A percentile compares a stretch with the other conserved stretches of the same genome.
Conservation (phyloP, 2,797 vertebrate species). For the Alosa sapidissima region DNA sequence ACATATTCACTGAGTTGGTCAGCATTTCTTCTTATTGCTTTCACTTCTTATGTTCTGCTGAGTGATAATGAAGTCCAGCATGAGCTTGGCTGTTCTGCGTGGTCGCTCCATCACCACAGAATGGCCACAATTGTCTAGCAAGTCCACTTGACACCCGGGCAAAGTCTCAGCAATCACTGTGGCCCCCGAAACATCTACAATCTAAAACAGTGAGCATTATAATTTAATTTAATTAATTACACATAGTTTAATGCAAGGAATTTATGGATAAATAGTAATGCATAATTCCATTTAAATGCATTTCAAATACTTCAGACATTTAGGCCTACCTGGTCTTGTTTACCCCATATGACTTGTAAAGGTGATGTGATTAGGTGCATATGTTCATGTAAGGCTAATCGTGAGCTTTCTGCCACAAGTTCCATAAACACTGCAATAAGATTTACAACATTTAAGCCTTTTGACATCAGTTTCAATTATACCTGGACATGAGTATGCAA, state of each 20-base stretch:
- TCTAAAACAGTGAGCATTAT: constrained; percentile 66
- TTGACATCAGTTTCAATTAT: background rate
- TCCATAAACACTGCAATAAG: constrained; percentile 85
- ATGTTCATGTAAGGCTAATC: constrained; percentile 85
- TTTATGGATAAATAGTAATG: background rate
- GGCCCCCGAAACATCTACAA: constrained; percentile 91
- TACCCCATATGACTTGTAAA: constrained; percentile 95
- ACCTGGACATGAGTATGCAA: background rate
- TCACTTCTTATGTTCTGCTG: constrained; percentile 74
- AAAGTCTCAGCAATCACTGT: constrained; percentile 75
- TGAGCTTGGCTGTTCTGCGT: constrained; percentile 88
- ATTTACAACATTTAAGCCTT: constrained; percentile 11
- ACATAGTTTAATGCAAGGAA: background rate
- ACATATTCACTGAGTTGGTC: constrained; percentile 13
- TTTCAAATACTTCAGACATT: background rate
- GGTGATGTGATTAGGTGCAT: constrained; percentile 86
- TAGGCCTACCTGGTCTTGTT: constrained; percentile 88
- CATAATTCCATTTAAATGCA: background rate
- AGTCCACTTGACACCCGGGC: constrained; percentile 82
- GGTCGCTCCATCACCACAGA: constrained; percentile 92
- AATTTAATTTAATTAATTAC: background rate
- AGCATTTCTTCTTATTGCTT: constrained; percentile 80
- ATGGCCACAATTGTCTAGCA: constrained; percentile 96
- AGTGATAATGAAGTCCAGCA: constrained; percentile 85
- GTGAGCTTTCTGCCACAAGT: constrained; percentile 82